A percentile compares a stretch with the other conserved stretches of the same genome.
phyloP scores from a whole-genome alignment of 1,140 invertebrate species.

The Drosophila bocqueti region DNA sequence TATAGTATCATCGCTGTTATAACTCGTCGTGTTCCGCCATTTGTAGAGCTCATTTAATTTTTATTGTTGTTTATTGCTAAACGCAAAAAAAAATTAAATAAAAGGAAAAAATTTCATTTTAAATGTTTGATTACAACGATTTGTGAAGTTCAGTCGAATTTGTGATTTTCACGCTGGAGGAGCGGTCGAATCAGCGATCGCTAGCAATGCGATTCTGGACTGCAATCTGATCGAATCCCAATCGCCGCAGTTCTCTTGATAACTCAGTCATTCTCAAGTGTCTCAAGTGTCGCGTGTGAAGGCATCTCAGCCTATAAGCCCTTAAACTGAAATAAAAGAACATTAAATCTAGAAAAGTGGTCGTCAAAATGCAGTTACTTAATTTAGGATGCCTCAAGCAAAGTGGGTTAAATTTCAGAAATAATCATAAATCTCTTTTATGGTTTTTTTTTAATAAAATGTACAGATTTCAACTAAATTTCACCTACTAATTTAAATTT shows the following conservation, averaged over 20 bases:
- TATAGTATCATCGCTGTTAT: slow-evolving; percentile 38
- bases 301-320: slow-evolving; percentile 4
- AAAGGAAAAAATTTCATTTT: slow-evolving; percentile 62
- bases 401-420: slow-evolving; percentile 59
- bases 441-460: slow-evolving; percentile 1
- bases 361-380: slow-evolving; percentile 66
- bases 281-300: slow-evolving; percentile 33
- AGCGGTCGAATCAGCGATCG: slow-evolving; percentile 45
- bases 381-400: slow-evolving; percentile 74
- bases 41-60: slow-evolving; percentile 80
- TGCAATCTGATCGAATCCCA: slow-evolving; percentile 62
- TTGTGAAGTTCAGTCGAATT: slow-evolving; percentile 83
- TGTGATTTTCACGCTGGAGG: slow-evolving; percentile 80
- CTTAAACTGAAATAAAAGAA: not conserved
- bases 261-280: slow-evolving; percentile 29
- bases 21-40: slow-evolving; percentile 72
- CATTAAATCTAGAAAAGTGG: not conserved
- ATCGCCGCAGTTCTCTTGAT: slow-evolving; percentile 34
- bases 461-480: slow-evolving; percentile 10
- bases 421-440: not conserved
- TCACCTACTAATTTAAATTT: slow-evolving; percentile 36
- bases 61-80: slow-evolving; percentile 83
- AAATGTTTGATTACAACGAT: slow-evolving; percentile 84
- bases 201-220: slow-evolving; percentile 63
- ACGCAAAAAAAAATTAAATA: slow-evolving; percentile 50